phyloP scores from a whole-genome alignment of 2,797 vertebrate genomes.

The Pipistrellus kuhlii region DNA sequence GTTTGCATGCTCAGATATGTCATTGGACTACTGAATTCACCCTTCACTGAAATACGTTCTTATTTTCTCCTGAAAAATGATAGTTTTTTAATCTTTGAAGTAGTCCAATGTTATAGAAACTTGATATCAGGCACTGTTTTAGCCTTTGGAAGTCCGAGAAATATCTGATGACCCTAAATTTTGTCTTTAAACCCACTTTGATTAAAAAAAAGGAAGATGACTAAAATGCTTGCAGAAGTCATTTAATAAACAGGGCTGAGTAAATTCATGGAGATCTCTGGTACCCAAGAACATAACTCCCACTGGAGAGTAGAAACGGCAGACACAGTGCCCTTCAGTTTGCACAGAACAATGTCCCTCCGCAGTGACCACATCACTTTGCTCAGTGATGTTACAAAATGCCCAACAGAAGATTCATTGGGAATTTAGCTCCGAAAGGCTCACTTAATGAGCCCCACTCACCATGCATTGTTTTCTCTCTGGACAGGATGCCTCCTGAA shows the following conservation, averaged over 20 bases:
- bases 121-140: not conserved
- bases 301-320: not conserved
- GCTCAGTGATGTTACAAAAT: not conserved
- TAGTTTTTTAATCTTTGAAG: not conserved
- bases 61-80: not conserved
- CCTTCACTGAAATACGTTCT: not conserved
- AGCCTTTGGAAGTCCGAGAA: not conserved
- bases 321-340: not conserved
- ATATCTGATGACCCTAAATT: not conserved
- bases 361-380: not conserved
- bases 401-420: not conserved
- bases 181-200: not conserved
- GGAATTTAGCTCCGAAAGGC: not conserved
- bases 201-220: not conserved
- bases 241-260: not conserved
- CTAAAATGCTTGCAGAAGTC: not conserved
- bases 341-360: not conserved
- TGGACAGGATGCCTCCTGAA: not conserved
- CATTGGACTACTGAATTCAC: not conserved
- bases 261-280: not conserved
- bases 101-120: not conserved
- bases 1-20: not conserved
- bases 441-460: not conserved
- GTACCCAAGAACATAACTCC: not conserved
- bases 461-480: not conserved